Evolutionary conservation across 1,140 invertebrate genomes (phyloP), one percentile per base, ranked within the genome.

Genomic region (Caenorhabditis inopinata): DNA sequence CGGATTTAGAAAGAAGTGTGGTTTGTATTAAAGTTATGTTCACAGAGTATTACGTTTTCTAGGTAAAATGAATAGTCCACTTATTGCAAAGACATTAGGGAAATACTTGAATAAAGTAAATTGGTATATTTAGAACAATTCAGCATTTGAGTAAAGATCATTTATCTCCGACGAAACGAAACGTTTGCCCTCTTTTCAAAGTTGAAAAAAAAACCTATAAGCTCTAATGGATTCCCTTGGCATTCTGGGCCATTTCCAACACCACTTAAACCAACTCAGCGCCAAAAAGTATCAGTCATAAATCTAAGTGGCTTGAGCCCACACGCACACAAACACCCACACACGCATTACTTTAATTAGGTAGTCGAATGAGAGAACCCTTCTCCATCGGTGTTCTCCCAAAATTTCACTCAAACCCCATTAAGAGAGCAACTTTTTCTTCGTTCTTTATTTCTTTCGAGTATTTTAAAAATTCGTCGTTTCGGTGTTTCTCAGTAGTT

Each of bases 401-500:
- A 38, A 68, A 68, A 68, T 68, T 32, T 29, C 58, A 68, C 58
- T 25, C 58, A 68, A 38, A 68, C 35, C 58, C 58, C 58, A 68
- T 68, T 68, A 68, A 58, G 51, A 58, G 58, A 68, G 58, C 58
- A 68, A 68, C 58, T 68, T 68, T 68, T 68, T 68, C n/a, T 3
- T 38, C 32, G n/a, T 21, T 68, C 58, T 42, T 38, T 21, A 38
- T 68, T 68, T 42, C 53, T 62, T 62, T 68, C 18, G 58, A 68
- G 32, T 68, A 16, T 68, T 68, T 68, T 68, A 16, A 18, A 68
- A 68, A 68, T 38, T 32, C 23, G 5, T 21, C 6, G 2, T 25
- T 51, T 51, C 21, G 21, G 5, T 42, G 58, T 32, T 29, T 32
- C 27, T 38, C 23, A 9, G 58, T 16, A 42, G 6, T 42, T 42